phyloP scores from a whole-genome alignment of 2,888 invertebrate species.

The Ormyrus rosae region DNA sequence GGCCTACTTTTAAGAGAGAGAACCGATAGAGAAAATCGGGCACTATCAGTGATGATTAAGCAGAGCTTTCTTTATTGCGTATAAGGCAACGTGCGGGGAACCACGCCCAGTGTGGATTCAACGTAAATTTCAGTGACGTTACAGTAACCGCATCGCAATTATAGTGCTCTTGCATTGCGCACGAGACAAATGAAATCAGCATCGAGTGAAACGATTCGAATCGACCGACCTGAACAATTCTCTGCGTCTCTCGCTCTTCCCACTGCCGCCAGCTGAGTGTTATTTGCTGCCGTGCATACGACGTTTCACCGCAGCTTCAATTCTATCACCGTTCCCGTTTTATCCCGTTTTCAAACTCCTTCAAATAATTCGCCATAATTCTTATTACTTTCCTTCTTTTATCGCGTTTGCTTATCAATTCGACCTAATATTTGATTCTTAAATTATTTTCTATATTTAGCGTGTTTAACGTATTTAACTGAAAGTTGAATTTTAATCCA shows the following conservation, averaged over 20 bases:
- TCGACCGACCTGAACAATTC: constrained; percentile 34
- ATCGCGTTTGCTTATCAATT: too few species aligned
- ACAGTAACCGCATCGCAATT: constrained; percentile 40
- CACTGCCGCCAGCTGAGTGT: neutral
- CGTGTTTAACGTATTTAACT: too few species aligned
- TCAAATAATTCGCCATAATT: too few species aligned
- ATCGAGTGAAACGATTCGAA: constrained; percentile 45
- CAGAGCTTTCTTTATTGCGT: neutral
- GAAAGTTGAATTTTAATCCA: too few species aligned
- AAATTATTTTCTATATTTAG: too few species aligned
- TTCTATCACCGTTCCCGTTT: constrained; percentile 26
- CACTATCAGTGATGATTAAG: neutral
- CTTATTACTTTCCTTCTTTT: too few species aligned
- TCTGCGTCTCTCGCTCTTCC: neutral
- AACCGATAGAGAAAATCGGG: too few species aligned
- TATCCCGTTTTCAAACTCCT: neutral
- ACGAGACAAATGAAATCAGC: constrained; percentile 49
- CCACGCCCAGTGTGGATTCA: neutral
- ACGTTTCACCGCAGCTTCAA: constrained; percentile 35
- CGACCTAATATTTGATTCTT: too few species aligned
- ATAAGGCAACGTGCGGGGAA: constrained; percentile 3
- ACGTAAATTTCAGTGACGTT: constrained; percentile 45
- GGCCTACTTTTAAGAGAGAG: too few species aligned
- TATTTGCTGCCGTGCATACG: constrained; percentile 34
- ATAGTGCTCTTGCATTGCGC: constrained; percentile 26